phyloP scores from a whole-genome alignment of 2,888 invertebrate genomes.

The Drosophila neotestacea region DNA sequence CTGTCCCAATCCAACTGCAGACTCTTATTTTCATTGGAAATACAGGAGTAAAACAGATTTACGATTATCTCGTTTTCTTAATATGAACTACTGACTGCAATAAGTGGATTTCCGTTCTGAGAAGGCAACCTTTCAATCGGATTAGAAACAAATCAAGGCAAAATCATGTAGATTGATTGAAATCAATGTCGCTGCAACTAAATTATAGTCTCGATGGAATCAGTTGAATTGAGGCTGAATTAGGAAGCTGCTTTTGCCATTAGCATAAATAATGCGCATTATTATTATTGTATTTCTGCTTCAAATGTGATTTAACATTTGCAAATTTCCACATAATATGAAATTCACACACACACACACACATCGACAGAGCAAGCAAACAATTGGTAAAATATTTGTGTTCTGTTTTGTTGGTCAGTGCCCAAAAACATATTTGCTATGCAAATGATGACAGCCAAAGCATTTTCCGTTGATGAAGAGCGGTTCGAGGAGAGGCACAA shows the following conservation, averaged over 20 bases:
- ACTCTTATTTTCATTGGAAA: no score
- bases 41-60: no score
- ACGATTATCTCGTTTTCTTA: background rate
- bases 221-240: constrained; percentile 6
- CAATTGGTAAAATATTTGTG: constrained; percentile 52
- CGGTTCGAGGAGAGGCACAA: background rate
- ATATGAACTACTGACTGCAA: background rate
- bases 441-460: constrained; percentile 63
- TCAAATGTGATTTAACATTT: constrained; percentile 38
- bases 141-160: constrained; percentile 20
- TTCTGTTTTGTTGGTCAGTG: constrained; percentile 19
- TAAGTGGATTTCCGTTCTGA: background rate
- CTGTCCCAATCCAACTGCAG: no score
- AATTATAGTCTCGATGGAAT: constrained; percentile 34
- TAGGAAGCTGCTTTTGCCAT: constrained; percentile 34
- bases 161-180: constrained; percentile 9
- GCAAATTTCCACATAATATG: constrained; percentile 59
- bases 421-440: constrained; percentile 58
- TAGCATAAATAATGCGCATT: constrained; percentile 55
- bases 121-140: background rate
- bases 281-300: constrained; percentile 34
- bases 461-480: constrained; percentile 15
- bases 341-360: constrained; percentile 15
- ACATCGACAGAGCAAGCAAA: constrained; percentile 24
- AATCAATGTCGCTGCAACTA: constrained; percentile 34